Percentiles rank a stretch among this genome's conserved stretches.
Evolutionary conservation across 2,113 vertebrate species (phyloP).

Genomic region (Eurypyga helias): DNA sequence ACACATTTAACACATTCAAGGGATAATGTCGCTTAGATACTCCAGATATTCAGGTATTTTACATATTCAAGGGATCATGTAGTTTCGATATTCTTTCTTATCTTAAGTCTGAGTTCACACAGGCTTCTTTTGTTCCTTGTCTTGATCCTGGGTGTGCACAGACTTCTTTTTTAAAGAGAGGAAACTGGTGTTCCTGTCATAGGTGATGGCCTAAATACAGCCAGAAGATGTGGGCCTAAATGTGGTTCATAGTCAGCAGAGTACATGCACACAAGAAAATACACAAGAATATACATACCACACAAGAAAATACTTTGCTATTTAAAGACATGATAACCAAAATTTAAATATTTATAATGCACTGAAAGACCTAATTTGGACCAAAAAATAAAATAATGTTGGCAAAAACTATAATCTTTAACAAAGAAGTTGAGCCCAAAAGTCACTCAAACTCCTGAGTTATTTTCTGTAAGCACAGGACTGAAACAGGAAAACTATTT

Average conservation of each 20-base stretch:
- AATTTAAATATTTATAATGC: background rate
- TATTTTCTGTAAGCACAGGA: background rate
- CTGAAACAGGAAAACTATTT: background rate
- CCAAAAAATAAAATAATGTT: background rate
- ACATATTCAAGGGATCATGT: no score
- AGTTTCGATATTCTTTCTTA: no score
- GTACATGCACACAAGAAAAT: background rate
- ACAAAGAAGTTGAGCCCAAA: background rate
- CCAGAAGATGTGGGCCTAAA: background rate
- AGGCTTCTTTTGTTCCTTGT: no score
- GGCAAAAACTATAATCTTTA: background rate
- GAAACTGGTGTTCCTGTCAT: no score
- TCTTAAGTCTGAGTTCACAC: no score
- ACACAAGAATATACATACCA: background rate
- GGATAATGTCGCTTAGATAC: no score
- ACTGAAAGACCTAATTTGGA: background rate
- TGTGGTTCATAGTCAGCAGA: background rate
- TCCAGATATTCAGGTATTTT: no score
- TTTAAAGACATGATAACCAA: background rate
- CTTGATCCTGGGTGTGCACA: no score
- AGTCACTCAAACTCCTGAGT: background rate
- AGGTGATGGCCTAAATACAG: background rate
- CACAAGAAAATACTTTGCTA: background rate
- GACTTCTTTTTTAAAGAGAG: no score
- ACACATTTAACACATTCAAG: no score